A percentile compares a stretch with the other conserved stretches of the same genome.
phyloP scores from a whole-genome alignment of 1,140 invertebrate genomes.

The Cylas formicarius region DNA sequence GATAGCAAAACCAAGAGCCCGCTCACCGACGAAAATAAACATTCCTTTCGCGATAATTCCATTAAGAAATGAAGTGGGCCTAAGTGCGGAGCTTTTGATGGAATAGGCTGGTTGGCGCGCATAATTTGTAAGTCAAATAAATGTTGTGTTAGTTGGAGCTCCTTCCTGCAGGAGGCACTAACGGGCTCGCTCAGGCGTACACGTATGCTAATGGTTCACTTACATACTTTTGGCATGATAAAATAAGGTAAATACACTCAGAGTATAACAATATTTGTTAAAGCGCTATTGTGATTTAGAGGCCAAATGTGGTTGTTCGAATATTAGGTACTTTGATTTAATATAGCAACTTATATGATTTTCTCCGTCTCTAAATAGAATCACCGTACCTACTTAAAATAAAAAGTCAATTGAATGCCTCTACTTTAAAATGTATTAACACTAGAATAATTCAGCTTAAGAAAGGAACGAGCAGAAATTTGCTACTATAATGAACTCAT shows the following conservation, averaged over 20 bases:
- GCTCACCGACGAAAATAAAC: conserved; percentile 26
- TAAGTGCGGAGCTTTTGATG: conserved; percentile 36
- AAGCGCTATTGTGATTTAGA: too few relatives aligned
- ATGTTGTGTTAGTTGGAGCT: conserved; percentile 30
- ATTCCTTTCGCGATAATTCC: conserved; percentile 36
- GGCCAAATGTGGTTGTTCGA: too few relatives aligned
- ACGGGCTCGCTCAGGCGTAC: conserved; percentile 20
- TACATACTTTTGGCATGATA: conserved; percentile 1
- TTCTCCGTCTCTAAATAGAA: too few relatives aligned
- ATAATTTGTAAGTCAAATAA: conserved; percentile 38
- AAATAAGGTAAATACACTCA: conserved; percentile 8
- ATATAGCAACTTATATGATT: too few relatives aligned
- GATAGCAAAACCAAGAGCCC: conserved; percentile 7
- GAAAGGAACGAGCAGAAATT: too few relatives aligned
- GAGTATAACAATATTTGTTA: too few relatives aligned
- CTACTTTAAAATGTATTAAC: too few relatives aligned
- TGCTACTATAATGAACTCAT: too few relatives aligned
- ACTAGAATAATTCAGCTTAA: too few relatives aligned
- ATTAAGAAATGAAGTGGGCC: conserved; percentile 39
- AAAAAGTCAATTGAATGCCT: too few relatives aligned
- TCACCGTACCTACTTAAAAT: too few relatives aligned
- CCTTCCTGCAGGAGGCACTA: conserved; percentile 24
- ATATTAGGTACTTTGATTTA: too few relatives aligned
- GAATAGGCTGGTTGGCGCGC: conserved; percentile 25
- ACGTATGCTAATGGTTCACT: conserved; percentile 27